Evolutionary conservation across 2,888 invertebrate genomes (phyloP).

Genomic region (Acheta domesticus): DNA sequence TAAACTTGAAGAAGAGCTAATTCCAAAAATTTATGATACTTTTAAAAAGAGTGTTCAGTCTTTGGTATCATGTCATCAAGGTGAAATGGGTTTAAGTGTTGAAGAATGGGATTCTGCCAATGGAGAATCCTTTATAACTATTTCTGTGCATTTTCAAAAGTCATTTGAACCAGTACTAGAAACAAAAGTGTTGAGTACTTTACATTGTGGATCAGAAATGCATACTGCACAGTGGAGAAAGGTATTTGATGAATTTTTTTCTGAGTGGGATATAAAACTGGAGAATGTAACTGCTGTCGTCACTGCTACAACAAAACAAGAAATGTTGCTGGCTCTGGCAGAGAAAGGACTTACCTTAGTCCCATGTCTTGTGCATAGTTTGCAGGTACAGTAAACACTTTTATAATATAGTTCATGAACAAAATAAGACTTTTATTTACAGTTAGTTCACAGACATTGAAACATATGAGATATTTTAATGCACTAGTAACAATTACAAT

Average conservation of each 20-base stretch:
- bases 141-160: conserved; percentile 48
- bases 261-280: conserved; percentile 48
- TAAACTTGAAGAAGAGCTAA: conserved; percentile 50
- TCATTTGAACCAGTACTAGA: conserved; percentile 45
- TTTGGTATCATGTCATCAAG: conserved; percentile 42
- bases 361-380: conserved; percentile 49
- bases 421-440: no score
- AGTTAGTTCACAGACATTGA: no score
- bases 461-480: no score
- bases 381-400: conserved; percentile 43
- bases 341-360: conserved; percentile 46
- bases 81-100: conserved; percentile 47
- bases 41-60: conserved; percentile 46
- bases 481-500: no score
- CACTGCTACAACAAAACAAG: conserved; percentile 45
- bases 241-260: conserved; percentile 46
- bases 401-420: no score
- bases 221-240: conserved; percentile 46
- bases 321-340: conserved; percentile 44
- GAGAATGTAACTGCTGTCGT: conserved; percentile 50
- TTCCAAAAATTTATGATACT: conserved; percentile 50
- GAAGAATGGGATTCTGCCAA: conserved; percentile 50
- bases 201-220: conserved; percentile 48
- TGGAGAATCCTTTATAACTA: conserved; percentile 47
- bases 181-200: conserved; percentile 47